Percentiles rank a stretch among this genome's conserved stretches.
phyloP scores from a whole-genome alignment of 2,113 vertebrate species.

The Larimichthys polyactis region DNA sequence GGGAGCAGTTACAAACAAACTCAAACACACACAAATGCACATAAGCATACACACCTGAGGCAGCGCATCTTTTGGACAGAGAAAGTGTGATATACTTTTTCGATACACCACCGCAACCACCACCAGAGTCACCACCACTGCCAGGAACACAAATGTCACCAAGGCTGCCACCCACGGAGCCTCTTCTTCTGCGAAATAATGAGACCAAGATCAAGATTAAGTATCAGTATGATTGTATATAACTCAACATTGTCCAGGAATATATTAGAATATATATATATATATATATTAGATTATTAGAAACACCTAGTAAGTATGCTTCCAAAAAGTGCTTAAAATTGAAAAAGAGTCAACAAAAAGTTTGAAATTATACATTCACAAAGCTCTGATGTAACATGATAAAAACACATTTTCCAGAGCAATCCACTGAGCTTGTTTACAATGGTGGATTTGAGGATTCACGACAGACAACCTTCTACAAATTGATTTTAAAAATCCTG shows the following conservation, averaged over 20 bases:
- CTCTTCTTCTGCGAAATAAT: constrained; percentile 50
- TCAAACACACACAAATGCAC: background rate
- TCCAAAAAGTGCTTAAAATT: background rate
- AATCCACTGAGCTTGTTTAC: background rate
- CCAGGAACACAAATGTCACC: constrained; percentile 44
- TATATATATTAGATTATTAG: no score
- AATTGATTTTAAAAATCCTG: background rate
- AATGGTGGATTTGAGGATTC: no score
- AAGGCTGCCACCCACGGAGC: constrained; percentile 55
- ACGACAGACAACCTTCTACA: no score
- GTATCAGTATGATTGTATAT: background rate
- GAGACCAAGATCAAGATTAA: background rate
- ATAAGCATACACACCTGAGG: constrained; percentile 60
- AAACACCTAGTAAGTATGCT: no score
- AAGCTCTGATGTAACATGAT: no score
- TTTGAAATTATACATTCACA: no score
- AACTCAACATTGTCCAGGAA: no score
- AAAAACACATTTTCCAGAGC: no score
- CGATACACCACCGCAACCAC: constrained; percentile 40
- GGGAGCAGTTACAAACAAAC: background rate
- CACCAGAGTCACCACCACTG: constrained; percentile 2
- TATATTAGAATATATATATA: no score
- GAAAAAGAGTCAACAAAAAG: no score
- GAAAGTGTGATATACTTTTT: constrained; percentile 53
- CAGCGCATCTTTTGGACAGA: constrained; percentile 68